phyloP scores from a whole-genome alignment of 2,888 invertebrate species.

The Myopa tessellatipennis region DNA sequence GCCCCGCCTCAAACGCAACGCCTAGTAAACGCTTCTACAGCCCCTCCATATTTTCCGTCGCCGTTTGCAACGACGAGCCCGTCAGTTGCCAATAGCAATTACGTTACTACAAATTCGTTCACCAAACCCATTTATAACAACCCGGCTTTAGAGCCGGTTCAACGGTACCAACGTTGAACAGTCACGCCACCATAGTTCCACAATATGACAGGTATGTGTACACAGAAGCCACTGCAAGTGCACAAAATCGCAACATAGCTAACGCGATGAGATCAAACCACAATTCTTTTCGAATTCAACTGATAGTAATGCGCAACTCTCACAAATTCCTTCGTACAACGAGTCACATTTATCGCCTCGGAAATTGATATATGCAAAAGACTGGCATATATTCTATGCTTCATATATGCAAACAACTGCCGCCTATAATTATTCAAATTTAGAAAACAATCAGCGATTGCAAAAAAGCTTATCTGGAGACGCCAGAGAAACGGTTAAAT shows the following conservation, averaged over 20 bases:
- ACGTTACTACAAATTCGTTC: background rate
- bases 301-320: background rate
- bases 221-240: background rate
- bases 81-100: background rate
- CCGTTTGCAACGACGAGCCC: background rate
- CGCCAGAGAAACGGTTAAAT: constrained; percentile 2
- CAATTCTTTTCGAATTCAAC: background rate
- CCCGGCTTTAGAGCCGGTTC: background rate
- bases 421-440: background rate
- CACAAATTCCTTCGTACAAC: background rate
- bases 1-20: constrained; percentile 1
- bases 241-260: background rate
- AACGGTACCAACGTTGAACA: background rate
- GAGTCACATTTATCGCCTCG: background rate
- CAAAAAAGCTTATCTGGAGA: constrained; percentile 1
- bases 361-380: background rate
- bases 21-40: background rate
- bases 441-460: constrained; percentile 6
- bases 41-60: background rate
- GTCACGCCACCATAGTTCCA: background rate
- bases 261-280: background rate
- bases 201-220: too few relatives aligned
- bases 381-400: background rate
- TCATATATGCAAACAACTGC: background rate
- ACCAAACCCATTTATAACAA: constrained; percentile 4